Percentiles rank a stretch among this genome's conserved stretches.
Conservation (phyloP, 2,888 invertebrate genomes). For the Drosophila testacea region DNA sequence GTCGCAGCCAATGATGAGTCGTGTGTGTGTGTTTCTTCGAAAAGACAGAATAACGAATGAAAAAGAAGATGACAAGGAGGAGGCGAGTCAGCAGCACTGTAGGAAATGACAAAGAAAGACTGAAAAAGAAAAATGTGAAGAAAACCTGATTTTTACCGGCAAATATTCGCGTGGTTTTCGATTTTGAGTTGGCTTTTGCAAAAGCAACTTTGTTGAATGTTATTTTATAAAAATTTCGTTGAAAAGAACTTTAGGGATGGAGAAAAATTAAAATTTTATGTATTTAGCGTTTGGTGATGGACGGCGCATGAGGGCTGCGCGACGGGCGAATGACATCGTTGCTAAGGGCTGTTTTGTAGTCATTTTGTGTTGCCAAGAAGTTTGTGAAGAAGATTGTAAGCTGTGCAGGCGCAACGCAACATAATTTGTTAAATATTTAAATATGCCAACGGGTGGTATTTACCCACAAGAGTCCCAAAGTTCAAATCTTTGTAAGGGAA, state of each 20-base stretch:
- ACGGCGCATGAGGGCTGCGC: conserved; percentile 66
- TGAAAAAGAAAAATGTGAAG: conserved; percentile 69
- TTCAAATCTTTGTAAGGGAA: conserved; percentile 39
- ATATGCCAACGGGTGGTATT: conserved; percentile 38
- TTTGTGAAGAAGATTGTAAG: conserved; percentile 34
- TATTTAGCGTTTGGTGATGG: conserved; percentile 64
- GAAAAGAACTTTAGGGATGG: conserved; percentile 28
- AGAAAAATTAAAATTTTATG: conserved; percentile 67
- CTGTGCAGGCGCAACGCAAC: conserved; percentile 13
- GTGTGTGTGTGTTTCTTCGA: conserved; percentile 61
- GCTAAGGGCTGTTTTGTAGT: conserved; percentile 78
- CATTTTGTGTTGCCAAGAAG: conserved; percentile 63
- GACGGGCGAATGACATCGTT: conserved; percentile 53
- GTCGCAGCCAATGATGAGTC: conserved; percentile 70
- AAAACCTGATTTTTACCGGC: conserved; percentile 82
- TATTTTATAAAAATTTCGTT: conserved; percentile 42
- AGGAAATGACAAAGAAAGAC: conserved; percentile 58
- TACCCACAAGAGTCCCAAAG: conserved; percentile 17
- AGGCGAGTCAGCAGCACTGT: conserved; percentile 50
- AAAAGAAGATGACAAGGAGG: conserved; percentile 61
- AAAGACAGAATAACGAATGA: conserved; percentile 63
- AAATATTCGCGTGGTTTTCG: conserved; percentile 77
- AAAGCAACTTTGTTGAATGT: conserved; percentile 50
- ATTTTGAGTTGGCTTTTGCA: conserved; percentile 45
- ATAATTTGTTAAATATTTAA: conserved; percentile 55